Evolutionary conservation across 1,140 invertebrate species (phyloP).

Genomic region (Drosophila ogumai): DNA sequence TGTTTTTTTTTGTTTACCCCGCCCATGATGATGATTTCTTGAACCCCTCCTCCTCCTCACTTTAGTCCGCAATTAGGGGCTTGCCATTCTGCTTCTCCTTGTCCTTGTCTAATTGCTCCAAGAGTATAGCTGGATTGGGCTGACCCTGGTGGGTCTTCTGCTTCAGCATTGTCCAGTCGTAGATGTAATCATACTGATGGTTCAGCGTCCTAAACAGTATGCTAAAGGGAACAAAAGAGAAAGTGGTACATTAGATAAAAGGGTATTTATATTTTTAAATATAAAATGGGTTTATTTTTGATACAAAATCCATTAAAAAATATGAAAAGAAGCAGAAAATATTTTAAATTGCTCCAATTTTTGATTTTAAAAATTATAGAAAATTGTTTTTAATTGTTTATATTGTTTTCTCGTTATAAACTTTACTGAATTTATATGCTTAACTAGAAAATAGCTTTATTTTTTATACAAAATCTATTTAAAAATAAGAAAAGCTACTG

Average conservation of each 20-base stretch:
- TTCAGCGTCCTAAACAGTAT: constrained; percentile 99
- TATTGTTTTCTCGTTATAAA: no score
- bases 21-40: constrained; percentile 7
- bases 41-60: neutral
- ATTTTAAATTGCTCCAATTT: no score
- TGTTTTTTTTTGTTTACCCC: neutral
- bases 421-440: no score
- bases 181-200: constrained; percentile 99
- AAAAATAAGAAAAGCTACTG: no score
- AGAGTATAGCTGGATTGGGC: constrained; percentile 77
- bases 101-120: constrained; percentile 82
- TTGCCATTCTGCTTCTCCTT: constrained; percentile 83
- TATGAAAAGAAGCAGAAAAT: no score
- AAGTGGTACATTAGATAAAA: neutral
- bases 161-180: constrained; percentile 99
- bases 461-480: no score
- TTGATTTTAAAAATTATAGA: neutral
- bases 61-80: constrained; percentile 76
- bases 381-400: no score
- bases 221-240: constrained; percentile 85
- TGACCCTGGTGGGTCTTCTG: constrained; percentile 89
- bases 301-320: no score
- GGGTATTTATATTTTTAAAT: no score
- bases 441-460: no score
- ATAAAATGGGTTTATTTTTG: no score